These are phyloP conservation scores for Drosophila sproati DNA, from an alignment of 1,140 invertebrate genomes.

Conservation along the genomic window DNA sequence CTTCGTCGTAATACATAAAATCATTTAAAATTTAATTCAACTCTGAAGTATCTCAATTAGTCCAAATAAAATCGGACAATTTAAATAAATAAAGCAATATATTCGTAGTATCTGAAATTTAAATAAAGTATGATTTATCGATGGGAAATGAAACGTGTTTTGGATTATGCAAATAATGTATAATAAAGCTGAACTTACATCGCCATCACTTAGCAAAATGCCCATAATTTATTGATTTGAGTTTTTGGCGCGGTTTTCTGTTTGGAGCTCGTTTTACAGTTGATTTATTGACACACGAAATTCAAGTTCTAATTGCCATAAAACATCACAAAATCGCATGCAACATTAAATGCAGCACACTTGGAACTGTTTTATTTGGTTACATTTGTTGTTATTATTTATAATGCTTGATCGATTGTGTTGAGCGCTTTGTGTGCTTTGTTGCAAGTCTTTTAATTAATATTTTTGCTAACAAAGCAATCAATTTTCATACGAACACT, in stretches of 20 bases:
- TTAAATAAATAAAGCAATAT: conserved; percentile 2
- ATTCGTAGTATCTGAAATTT: not conserved
- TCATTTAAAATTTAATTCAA: not conserved
- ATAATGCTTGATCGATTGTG: conserved; percentile 10
- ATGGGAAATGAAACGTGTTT: conserved; percentile 16
- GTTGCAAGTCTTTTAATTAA: conserved; percentile 69
- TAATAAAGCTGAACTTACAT: conserved; percentile 69
- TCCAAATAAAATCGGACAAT: not conserved
- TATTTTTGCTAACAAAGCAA: conserved; percentile 53
- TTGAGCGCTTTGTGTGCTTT: conserved; percentile 54
- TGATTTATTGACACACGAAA: conserved; percentile 47
- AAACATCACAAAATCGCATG: conserved; percentile 41
- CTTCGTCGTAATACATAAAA: no score
- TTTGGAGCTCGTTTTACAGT: conserved; percentile 54
- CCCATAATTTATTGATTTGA: conserved; percentile 69
- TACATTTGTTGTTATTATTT: conserved; percentile 65
- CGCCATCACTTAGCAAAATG: conserved; percentile 79
- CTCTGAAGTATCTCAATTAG: not conserved
- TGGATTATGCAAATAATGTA: conserved; percentile 4
- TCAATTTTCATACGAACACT: conserved; percentile 72
- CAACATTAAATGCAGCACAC: conserved; percentile 58
- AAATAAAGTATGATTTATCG: conserved; percentile 20
- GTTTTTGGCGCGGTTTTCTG: conserved; percentile 12
- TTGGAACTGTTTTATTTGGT: conserved; percentile 45
- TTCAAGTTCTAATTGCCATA: conserved; percentile 51